Evolutionary conservation across 1,140 invertebrate genomes (phyloP), one percentile per base, ranked within the genome.

Genomic region (Ceratina calcarata): DNA sequence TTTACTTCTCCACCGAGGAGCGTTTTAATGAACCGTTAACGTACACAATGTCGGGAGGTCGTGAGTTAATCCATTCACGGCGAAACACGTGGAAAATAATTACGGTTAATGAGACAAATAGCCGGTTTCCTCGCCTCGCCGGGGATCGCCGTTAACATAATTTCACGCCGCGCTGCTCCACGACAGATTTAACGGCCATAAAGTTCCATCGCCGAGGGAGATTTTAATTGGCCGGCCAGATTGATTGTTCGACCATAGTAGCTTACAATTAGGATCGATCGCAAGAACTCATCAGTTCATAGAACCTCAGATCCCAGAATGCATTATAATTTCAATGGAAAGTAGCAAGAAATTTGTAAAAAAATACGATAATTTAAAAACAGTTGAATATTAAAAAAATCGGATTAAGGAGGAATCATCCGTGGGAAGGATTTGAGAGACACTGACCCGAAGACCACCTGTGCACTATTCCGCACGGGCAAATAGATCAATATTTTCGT

Each of bases 81-180:
- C 37, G 69, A n/a, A 64, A 57, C 76, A 72, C 68, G 76, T 55
- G 68, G 76, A 64, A 78, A 78, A 78, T 78, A 78, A 78, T 78
- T 78, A 78, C 22, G 58, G 76, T 72, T 78, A 78, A 78, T 78
- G 76, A 78, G 76, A 78, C 76, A 78, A 78, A 78, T 72, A 51
- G 53, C 69, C 45, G 32, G 51, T 45, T 65, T 27, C 67, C 66
- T 45, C 18, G 71, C 37, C 58, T 76, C 65, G n/a, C 13, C 22
- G 10, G 4, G 45, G 18, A 51, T 45, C 76, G n/a, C 45, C 20
- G 16, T 37, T 53, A 71, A 65, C 60, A 16, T 71, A 45, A 78
- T 58, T 53, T 13, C 74, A 32, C 37, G 27, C 37, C 18, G 37
- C 18, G 16, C 6, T 32, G 68, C 13, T 32, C 27, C 24, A 22